Percentiles rank a stretch among this genome's conserved stretches.
These are phyloP conservation scores for Pseudomyrmex gracilis DNA, from an alignment of 1,140 invertebrate species.

Conservation along the genomic window DNA sequence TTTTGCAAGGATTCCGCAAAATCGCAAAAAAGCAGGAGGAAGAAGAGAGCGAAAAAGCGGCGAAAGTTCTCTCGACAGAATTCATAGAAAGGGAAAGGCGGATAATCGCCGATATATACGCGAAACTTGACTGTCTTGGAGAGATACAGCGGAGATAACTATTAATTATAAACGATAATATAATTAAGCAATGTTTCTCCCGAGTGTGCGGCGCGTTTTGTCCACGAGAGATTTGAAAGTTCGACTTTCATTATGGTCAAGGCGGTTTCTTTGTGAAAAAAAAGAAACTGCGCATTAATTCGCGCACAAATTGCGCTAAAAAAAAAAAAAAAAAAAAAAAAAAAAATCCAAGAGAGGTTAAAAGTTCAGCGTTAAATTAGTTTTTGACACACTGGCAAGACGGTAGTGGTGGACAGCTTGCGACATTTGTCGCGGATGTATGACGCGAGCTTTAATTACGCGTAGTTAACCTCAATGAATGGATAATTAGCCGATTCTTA, in stretches of 20 bases:
- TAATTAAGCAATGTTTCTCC: background rate
- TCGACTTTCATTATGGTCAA: background rate
- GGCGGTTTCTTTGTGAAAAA: background rate
- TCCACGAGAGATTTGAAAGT: slow-evolving; percentile 1
- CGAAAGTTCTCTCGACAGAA: slow-evolving; percentile 41
- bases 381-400: background rate
- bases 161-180: slow-evolving; percentile 27
- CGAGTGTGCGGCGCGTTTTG: background rate
- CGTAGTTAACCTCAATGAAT: slow-evolving; percentile 78
- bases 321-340: background rate
- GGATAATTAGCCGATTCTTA: slow-evolving; percentile 75
- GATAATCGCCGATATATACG: background rate
- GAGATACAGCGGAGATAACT: background rate
- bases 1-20: background rate
- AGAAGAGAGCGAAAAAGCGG: slow-evolving; percentile 25
- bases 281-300: background rate
- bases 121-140: background rate
- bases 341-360: too few species aligned
- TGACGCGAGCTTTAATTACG: slow-evolving; percentile 61
- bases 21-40: background rate
- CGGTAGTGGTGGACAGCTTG: too few species aligned
- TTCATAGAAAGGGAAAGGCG: slow-evolving; percentile 36
- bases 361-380: background rate
- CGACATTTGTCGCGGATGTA: too few species aligned
- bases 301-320: background rate